Conservation (phyloP, 2,888 invertebrate genomes). For the Limnephilus rhombicus region DNA sequence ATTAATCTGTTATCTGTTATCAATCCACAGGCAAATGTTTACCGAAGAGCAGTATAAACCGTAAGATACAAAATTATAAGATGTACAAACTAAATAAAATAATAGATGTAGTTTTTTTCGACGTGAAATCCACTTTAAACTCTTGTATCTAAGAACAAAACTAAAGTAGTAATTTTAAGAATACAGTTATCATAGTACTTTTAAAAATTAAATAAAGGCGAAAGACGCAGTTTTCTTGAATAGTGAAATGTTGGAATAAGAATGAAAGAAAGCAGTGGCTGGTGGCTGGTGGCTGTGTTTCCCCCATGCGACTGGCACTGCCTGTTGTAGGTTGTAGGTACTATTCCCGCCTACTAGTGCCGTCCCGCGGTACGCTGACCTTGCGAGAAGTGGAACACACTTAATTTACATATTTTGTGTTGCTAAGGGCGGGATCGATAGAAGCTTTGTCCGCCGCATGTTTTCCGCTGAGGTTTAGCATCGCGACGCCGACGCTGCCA, state of each 20-base stretch:
- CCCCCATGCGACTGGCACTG: not conserved
- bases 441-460: conserved; percentile 56
- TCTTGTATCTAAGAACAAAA: not conserved
- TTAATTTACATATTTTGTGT: conserved; percentile 65
- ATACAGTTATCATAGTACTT: not conserved
- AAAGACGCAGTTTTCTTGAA: not conserved
- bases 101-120: not conserved
- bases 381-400: conserved; percentile 63
- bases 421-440: conserved; percentile 65
- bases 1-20: too few species aligned
- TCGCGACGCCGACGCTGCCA: conserved; percentile 47
- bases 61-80: too few species aligned
- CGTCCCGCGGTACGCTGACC: conserved; percentile 64
- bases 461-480: conserved; percentile 54
- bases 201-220: not conserved
- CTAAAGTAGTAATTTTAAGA: not conserved
- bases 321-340: not conserved
- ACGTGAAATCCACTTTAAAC: not conserved
- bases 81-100: too few species aligned
- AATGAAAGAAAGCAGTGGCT: not conserved
- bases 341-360: not conserved
- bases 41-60: too few species aligned
- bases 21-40: too few species aligned
- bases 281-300: not conserved
- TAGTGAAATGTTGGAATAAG: not conserved